Evolutionary conservation across 2,113 vertebrate genomes (phyloP), one percentile per base, ranked within the genome.

Genomic region (Lagenorhynchus albirostris): DNA sequence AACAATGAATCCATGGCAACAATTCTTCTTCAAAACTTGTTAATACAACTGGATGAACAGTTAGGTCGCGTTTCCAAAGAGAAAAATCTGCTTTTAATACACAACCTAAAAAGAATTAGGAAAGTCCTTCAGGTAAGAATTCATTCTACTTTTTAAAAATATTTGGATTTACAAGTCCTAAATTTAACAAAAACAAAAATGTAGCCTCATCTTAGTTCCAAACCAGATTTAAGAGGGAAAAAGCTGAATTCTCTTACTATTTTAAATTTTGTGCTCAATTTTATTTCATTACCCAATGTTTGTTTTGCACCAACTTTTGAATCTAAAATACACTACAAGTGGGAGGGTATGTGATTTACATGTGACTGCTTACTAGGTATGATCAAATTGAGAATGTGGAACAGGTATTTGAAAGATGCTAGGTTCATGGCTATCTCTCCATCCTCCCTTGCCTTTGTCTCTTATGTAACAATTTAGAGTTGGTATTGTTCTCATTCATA

Each of bases 61-160:
- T 99, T 99, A 84, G 99, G 98, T 36, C 97, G 98, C 0, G 99
- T 99, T 68, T 99, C 98, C 0, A 99, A 99, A 96, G 99, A 99
- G 97, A 99, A 99, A 97, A 99, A 99, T 97, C 99, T 99, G 88
- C 99, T 99, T 5, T 99, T 99, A 94, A 99, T 99, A 96, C 99
- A 99, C 98, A 99, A 99, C 97, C 99, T 99, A 97, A 99, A 99
- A 96, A 99, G 99, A 98, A 99, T 99, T 93, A 99, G 99, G 76
- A 99, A 99, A 98, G 99, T 99, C 96, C 98, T 99, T 62, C 99
- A 99, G 99, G 99, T 99, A 91, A 92, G 98, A 88, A 71, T n/a
- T 3, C 26, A 41, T 89, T 86, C 53, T 74, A 53, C 41, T 95
- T 95, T 84, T 91, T 20, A 17, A 77, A 74, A 70, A 53, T 88